Evolutionary conservation across 2,113 vertebrate species (phyloP), one percentile per base, ranked within the genome.

Genomic region (Anhinga rufa): DNA sequence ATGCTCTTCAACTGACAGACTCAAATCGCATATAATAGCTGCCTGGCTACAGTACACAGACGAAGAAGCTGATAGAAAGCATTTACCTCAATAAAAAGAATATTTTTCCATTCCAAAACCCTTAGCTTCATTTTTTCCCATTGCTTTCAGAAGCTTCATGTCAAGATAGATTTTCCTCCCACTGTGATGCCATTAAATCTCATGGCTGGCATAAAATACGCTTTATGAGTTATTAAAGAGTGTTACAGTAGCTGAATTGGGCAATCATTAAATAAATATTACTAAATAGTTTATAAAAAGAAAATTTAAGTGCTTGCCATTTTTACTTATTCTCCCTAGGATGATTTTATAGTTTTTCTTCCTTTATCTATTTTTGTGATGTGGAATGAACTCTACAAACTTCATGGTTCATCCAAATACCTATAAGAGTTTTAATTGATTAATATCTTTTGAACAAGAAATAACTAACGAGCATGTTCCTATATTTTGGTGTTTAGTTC

Each of bases 261-360:
- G 75, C 82, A 87, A 95, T 94, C 95, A 93, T 97, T 97, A 95
- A 93, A 96, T 95, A 97, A 97, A 95, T 95, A 95, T 92, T 88
- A 83, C 65, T 90, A 94, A 95, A 95, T 96, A 94, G 81, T 95
- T 93, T 95, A 92, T 95, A 82, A 92, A 96, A 95, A 92, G 72
- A 61, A 91, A 74, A 93, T 66, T 34, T 44, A 94, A 82, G 61
- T 54, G 64, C 72, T 86, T 90, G 54, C 69, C 64, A n/a, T 84
- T 94, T 93, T 88, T 92, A 58, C 70, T 86, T 75, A 52, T 87
- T 90, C 52, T 93, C 38, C 26, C 54, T 80, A 61, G 36, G 36
- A 29, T 75, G 64, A 78, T 52, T 52, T 86, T 61, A 75, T 72
- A 71, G 51, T 36, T 78, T 51, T 86, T 66, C n/a, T 94, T 75